These are phyloP conservation scores for Cheilosia scutellata DNA, from an alignment of 2,888 invertebrate genomes.

Conservation along the genomic window DNA sequence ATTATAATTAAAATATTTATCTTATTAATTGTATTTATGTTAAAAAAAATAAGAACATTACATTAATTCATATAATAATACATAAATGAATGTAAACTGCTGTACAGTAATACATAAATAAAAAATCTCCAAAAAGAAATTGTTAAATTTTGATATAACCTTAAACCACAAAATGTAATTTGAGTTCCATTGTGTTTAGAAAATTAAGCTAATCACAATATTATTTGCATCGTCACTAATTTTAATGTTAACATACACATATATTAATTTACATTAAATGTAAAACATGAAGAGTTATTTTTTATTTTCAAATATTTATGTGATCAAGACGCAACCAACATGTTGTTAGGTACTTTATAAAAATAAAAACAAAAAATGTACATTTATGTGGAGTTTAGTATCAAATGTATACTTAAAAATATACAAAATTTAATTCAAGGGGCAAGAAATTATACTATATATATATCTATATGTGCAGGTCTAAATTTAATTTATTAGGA, in stretches of 20 bases:
- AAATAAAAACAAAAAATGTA: conserved; percentile 12
- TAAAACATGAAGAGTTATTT: conserved; percentile 13
- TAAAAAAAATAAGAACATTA: conserved; percentile 54
- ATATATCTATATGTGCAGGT: conserved; percentile 1
- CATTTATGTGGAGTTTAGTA: conserved; percentile 26
- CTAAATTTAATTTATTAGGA: conserved; percentile 2
- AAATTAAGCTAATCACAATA: conserved; percentile 38
- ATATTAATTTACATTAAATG: conserved; percentile 32
- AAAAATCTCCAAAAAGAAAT: neutral
- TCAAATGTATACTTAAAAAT: conserved; percentile 28
- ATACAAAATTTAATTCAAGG: conserved; percentile 11
- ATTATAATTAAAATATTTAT: conserved; percentile 37
- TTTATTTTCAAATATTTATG: conserved; percentile 36
- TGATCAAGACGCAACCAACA: conserved; percentile 29
- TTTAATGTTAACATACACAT: conserved; percentile 35
- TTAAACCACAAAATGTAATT: neutral
- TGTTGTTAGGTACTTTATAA: conserved; percentile 23
- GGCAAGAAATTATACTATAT: conserved; percentile 53
- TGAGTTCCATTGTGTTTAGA: conserved; percentile 8
- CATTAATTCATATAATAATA: conserved; percentile 44
- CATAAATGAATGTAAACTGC: conserved; percentile 27
- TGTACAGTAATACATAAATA: neutral
- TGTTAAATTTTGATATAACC: neutral
- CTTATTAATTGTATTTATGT: conserved; percentile 11
- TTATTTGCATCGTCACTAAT: conserved; percentile 21